A percentile compares a stretch with the other conserved stretches of the same genome.
Evolutionary conservation across 2,797 vertebrate genomes (phyloP).

Genomic region (Gymnothorax javanicus): DNA sequence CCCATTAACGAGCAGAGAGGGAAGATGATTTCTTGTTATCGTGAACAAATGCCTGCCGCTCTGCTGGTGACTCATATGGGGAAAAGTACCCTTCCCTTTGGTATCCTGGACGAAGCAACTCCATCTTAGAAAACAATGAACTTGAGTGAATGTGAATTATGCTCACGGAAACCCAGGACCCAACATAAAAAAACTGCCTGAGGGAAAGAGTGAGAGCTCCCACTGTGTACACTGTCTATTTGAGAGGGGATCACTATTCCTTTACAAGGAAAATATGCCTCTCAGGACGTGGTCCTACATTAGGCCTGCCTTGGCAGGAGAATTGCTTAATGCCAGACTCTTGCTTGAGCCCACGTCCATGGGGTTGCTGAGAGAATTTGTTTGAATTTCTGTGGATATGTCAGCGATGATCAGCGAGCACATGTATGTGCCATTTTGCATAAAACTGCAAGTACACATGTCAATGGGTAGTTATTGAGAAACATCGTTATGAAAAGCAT

Average conservation of each 20-base stretch:
- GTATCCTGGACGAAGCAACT: not conserved
- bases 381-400: not conserved
- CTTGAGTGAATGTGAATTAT: constrained; percentile 26
- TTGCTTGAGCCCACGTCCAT: not conserved
- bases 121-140: constrained; percentile 6
- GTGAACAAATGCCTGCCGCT: not conserved
- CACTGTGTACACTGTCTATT: constrained; percentile 32
- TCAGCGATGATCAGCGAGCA: not conserved
- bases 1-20: constrained; percentile 21
- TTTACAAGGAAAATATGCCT: constrained; percentile 26
- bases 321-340: not conserved
- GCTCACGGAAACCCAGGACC: constrained; percentile 26
- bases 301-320: not conserved
- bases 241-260: constrained; percentile 33
- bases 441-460: not conserved
- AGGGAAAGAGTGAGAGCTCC: not conserved
- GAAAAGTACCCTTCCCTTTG: constrained; percentile 21
- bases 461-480: not conserved
- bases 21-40: constrained; percentile 14
- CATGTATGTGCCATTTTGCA: not conserved
- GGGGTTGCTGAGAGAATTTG: not conserved
- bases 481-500: not conserved
- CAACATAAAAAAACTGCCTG: not conserved
- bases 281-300: not conserved
- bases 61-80: constrained; percentile 7